phyloP scores from a whole-genome alignment of 2,113 vertebrate genomes.

The Collichthys lucidus region DNA sequence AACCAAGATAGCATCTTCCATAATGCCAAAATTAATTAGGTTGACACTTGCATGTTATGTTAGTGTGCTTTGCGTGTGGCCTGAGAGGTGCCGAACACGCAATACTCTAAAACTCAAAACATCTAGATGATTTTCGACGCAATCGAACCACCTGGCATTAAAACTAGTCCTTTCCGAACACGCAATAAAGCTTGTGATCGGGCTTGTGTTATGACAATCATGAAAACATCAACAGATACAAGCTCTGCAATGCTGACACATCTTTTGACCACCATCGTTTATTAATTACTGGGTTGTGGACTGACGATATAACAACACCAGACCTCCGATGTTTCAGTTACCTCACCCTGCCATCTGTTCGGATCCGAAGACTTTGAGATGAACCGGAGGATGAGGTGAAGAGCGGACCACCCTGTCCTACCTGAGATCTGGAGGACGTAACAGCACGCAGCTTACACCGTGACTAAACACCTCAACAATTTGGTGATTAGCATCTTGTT shows the following conservation, averaged over 20 bases:
- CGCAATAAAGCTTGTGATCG: no score
- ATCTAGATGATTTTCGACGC: no score
- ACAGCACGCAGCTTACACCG: constrained; percentile 3
- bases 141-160: no score
- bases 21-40: no score
- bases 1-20: no score
- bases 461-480: constrained; percentile 80
- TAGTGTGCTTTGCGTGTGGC: no score
- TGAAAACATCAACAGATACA: neutral
- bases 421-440: constrained; percentile 40
- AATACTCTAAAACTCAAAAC: no score
- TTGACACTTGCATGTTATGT: no score
- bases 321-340: neutral
- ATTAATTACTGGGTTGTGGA: neutral
- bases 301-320: neutral
- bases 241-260: neutral
- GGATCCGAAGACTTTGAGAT: neutral
- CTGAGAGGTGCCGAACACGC: no score
- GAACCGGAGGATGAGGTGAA: constrained; percentile 39
- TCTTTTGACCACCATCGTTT: neutral
- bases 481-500: constrained; percentile 81
- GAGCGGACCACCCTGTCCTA: constrained; percentile 27
- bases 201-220: no score
- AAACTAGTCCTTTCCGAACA: no score
- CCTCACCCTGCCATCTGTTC: constrained; percentile 10